phyloP scores from a whole-genome alignment of 2,797 vertebrate species.

The Sphaeramia orbicularis region DNA sequence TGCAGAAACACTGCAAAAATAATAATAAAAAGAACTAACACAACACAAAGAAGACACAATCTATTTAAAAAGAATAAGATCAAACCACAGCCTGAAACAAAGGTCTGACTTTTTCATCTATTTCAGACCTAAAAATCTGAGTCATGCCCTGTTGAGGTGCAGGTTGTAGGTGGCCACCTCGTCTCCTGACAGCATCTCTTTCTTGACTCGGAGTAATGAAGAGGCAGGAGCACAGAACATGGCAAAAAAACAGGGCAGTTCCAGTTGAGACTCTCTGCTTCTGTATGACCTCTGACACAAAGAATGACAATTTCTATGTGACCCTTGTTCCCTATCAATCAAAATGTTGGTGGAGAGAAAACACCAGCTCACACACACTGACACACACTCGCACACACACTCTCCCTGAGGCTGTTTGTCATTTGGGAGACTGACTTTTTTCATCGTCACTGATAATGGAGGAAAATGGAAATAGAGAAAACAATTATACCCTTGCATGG shows the following conservation, averaged over 20 bases:
- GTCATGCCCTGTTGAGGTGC: slow-evolving; percentile 27
- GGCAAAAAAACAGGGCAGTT: slow-evolving; percentile 48
- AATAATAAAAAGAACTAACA: slow-evolving; percentile 25
- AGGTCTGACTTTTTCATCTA: slow-evolving; percentile 26
- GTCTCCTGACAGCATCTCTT: slow-evolving; percentile 42
- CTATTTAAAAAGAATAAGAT: not conserved
- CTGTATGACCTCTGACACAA: slow-evolving; percentile 63
- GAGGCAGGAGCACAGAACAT: slow-evolving; percentile 39
- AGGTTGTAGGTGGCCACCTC: slow-evolving; percentile 49
- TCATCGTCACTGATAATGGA: slow-evolving; percentile 67
- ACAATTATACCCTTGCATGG: slow-evolving; percentile 83
- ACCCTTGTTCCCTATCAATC: slow-evolving; percentile 71
- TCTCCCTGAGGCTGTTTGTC: slow-evolving; percentile 51
- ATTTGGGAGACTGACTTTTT: slow-evolving; percentile 62
- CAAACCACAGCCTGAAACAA: slow-evolving; percentile 16
- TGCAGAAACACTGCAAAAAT: slow-evolving; percentile 15
- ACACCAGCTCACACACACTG: not conserved
- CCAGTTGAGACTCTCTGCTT: slow-evolving; percentile 53
- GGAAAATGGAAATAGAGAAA: slow-evolving; percentile 82
- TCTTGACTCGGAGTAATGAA: slow-evolving; percentile 56
- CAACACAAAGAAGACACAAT: slow-evolving; percentile 8
- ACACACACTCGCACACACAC: slow-evolving; percentile 19
- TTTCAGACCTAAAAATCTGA: slow-evolving; percentile 41
- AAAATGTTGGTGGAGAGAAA: slow-evolving; percentile 44
- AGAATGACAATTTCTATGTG: slow-evolving; percentile 54